Percentiles rank a stretch among this genome's conserved stretches.
These are phyloP conservation scores for Ctenomys sociabilis DNA, from an alignment of 2,113 vertebrate genomes.

Conservation along the genomic window DNA sequence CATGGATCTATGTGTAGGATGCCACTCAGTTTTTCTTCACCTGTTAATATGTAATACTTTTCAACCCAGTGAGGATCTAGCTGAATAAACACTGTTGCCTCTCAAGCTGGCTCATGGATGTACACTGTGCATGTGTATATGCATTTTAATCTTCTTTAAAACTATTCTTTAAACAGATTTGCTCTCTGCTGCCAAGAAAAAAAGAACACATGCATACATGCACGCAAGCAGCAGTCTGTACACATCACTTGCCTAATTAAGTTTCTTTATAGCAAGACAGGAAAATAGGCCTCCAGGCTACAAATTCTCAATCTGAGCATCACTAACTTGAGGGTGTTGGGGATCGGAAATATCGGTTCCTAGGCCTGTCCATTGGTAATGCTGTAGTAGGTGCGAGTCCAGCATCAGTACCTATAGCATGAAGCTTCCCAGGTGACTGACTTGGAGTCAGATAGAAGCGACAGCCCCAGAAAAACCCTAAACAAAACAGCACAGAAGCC, in stretches of 20 bases:
- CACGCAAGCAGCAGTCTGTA: not conserved
- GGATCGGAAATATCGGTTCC: not conserved
- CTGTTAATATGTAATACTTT: not conserved
- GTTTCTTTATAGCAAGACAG: not conserved
- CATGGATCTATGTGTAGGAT: not conserved
- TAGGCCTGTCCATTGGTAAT: not conserved
- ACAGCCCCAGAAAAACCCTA: not conserved
- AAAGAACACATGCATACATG: no score
- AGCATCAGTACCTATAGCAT: not conserved
- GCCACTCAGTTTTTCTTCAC: not conserved
- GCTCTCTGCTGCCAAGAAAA: not conserved
- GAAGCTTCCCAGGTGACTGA: not conserved
- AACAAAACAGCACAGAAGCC: not conserved
- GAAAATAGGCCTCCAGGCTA: not conserved
- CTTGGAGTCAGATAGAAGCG: not conserved
- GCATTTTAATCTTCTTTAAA: conserved; percentile 26
- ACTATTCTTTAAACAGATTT: conserved; percentile 6
- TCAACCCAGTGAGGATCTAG: not conserved
- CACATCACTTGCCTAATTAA: not conserved
- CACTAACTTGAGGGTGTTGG: not conserved
- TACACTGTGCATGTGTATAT: not conserved
- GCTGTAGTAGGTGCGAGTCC: not conserved
- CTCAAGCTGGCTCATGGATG: not conserved
- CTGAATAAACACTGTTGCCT: not conserved
- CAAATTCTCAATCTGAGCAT: not conserved